Base-by-base conservation (phyloP, 2,113 vertebrate genomes). In the Aythya baeri region DNA sequence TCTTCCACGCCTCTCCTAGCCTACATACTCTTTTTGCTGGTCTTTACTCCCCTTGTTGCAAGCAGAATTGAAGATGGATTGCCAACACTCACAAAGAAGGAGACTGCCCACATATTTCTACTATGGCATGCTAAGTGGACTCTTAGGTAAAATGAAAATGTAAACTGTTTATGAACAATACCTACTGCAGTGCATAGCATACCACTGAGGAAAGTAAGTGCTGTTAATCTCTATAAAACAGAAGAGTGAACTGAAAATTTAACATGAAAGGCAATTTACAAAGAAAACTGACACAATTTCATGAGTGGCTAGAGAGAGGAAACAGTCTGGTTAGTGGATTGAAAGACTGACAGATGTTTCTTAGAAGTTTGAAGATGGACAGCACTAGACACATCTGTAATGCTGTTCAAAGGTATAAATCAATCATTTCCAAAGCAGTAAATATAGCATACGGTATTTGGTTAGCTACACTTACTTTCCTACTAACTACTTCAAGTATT, bases 261-360 rank as follows among this genome's bases (percentile, higher is more conserved):
- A 89, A 95, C 57, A 27, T 3, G 46, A 93, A 93, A 87, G 72
- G 58, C 32, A 68, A 79, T 82, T 88, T 92, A 70, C 58, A 61
- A 67, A 72, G 57, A 70, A 82, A 91, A 49, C 29, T 27, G 74
- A 76, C 72, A 87, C 32, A 58, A 73, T 89, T 82, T 93, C 3
- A 1, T 18, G 80, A 91, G 76, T 17, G 50, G 73, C 38, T 71
- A 38, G n/a, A 92, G 62, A 44, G 44, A 89, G 58, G 31, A 75
- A 92, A 65, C 2, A 63, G 36, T 31, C 74, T 68, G 25, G 11
- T 68, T 41, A 67, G 65, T 20, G 72, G 34, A 63, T 52, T 87
- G 38, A 70, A 83, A 68, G 41, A 41, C 57, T 93, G 79, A 61
- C 26, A 76, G 55, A 77, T 38, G 31, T 67, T 95, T 74, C 73